These are phyloP conservation scores for Psittacara wagleri DNA, from an alignment of 2,113 vertebrate genomes.

Conservation along the genomic window DNA sequence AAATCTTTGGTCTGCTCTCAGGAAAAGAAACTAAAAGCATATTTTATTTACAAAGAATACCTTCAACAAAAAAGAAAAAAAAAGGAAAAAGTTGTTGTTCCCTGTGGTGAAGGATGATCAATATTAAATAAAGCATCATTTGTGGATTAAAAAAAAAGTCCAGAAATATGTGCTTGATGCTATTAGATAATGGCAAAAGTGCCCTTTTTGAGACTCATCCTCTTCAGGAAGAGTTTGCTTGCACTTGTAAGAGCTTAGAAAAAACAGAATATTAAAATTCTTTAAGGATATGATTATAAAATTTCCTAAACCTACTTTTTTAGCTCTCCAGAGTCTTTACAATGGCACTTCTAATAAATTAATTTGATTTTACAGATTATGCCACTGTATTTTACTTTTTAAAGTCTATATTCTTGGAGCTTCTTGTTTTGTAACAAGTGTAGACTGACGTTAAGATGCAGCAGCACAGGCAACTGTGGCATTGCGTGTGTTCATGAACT, in stretches of 20 bases:
- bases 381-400: neutral
- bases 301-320: neutral
- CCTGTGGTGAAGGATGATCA: neutral
- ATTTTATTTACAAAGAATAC: neutral
- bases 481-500: rapidly evolving
- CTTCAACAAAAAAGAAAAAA: neutral
- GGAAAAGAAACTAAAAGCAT: neutral
- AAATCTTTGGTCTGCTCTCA: neutral
- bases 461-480: rapidly evolving
- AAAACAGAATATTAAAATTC: neutral
- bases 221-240: neutral
- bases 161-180: neutral
- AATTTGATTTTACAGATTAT: neutral
- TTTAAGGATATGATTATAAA: neutral
- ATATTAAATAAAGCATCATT: neutral
- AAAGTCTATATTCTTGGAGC: neutral
- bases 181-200: neutral
- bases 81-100: neutral
- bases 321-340: neutral
- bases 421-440: rapidly evolving
- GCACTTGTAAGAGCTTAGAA: neutral
- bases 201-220: rapidly evolving
- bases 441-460: neutral
- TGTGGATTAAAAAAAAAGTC: neutral
- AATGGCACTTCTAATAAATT: neutral